A percentile compares a stretch with the other conserved stretches of the same genome.
These are phyloP conservation scores for Cryptocheilus praepositus DNA, from an alignment of 2,888 invertebrate species.

Conservation along the genomic window DNA sequence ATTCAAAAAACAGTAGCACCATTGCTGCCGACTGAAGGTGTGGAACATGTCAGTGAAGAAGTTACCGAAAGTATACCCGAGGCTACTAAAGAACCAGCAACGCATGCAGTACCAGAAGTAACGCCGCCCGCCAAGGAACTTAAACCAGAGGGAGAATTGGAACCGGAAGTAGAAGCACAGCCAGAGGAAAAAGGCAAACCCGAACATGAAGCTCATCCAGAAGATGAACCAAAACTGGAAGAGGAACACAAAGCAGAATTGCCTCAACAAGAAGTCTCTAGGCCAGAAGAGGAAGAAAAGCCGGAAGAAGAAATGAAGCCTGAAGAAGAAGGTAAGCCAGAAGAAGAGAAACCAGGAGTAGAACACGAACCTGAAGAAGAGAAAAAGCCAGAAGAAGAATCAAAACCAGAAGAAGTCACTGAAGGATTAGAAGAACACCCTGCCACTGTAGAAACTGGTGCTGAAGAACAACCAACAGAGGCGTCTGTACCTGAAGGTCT, in stretches of 20 bases:
- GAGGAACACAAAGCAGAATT: constrained; percentile 6
- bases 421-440: constrained; percentile 21
- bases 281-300: constrained; percentile 13
- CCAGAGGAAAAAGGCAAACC: constrained; percentile 34
- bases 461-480: constrained; percentile 32
- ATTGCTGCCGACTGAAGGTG: constrained; percentile 26
- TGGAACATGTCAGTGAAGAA: neutral
- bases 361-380: constrained; percentile 28
- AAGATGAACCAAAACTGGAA: neutral
- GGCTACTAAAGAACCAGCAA: constrained; percentile 17
- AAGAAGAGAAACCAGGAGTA: constrained; percentile 30
- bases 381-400: constrained; percentile 19
- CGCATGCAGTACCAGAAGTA: constrained; percentile 39
- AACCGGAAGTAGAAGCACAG: constrained; percentile 14
- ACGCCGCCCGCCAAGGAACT: constrained; percentile 5
- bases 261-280: neutral
- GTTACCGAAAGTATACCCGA: constrained; percentile 24
- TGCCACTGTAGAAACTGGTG: constrained; percentile 23
- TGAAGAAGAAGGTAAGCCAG: constrained; percentile 27
- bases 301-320: constrained; percentile 18
- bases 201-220: neutral
- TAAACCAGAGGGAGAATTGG: neutral
- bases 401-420: constrained; percentile 15
- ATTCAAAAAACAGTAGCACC: constrained; percentile 22
- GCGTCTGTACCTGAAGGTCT: constrained; percentile 37